Conservation (phyloP, 2,797 vertebrate species). For the Trachops cirrhosus region DNA sequence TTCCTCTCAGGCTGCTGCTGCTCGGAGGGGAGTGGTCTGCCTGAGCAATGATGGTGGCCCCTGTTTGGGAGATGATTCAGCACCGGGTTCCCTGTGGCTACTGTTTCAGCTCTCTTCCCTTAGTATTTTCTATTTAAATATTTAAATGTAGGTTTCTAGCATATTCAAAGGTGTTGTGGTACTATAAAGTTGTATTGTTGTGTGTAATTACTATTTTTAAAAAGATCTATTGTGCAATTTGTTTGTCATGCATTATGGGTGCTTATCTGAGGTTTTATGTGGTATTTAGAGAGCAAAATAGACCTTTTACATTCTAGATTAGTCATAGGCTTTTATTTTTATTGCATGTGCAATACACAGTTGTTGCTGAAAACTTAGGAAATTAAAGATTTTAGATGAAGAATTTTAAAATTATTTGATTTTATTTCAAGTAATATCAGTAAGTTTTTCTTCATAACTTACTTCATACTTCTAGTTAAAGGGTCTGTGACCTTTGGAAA, state of each 20-base stretch:
- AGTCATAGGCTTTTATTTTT: background rate
- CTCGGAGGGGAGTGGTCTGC: too few species aligned
- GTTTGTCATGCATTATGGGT: conserved; percentile 38
- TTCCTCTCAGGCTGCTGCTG: too few species aligned
- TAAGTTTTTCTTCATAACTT: background rate
- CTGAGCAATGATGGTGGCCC: too few species aligned
- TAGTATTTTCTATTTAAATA: conserved; percentile 9
- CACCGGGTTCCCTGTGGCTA: too few species aligned
- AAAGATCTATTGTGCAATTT: conserved; percentile 54
- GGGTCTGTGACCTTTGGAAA: background rate
- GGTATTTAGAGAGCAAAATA: background rate
- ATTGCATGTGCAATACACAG: background rate
- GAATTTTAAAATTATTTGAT: background rate
- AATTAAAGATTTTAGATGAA: background rate
- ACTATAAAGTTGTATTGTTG: conserved; percentile 49
- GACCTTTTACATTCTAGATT: background rate
- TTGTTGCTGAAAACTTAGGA: background rate
- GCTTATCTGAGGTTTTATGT: background rate
- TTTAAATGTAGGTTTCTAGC: conserved; percentile 34
- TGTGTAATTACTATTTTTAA: conserved; percentile 61
- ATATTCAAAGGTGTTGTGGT: conserved; percentile 50
- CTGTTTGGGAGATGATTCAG: too few species aligned
- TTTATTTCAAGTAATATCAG: background rate
- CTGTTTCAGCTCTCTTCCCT: background rate
- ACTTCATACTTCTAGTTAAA: conserved; percentile 12